Evolutionary conservation across 2,888 invertebrate genomes (phyloP).

Genomic region (Phortica okadai): DNA sequence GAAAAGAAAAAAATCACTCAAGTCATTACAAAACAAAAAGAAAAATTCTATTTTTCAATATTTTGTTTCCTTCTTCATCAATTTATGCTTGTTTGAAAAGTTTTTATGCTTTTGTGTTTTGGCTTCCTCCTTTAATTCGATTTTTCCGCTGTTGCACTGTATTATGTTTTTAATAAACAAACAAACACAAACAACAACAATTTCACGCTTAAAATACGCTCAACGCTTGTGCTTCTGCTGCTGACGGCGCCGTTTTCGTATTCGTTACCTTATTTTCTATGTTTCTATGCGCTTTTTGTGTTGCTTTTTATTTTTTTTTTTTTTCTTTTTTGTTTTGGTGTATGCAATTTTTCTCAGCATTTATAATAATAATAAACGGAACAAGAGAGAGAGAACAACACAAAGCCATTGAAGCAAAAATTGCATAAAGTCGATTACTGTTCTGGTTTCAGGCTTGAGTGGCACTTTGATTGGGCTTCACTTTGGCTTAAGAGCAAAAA

Average conservation of each 20-base stretch:
- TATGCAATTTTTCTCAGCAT: background rate
- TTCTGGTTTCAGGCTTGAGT: background rate
- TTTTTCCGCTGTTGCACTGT: background rate
- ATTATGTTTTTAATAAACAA: background rate
- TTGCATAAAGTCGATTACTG: background rate
- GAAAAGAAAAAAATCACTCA: background rate
- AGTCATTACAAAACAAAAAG: background rate
- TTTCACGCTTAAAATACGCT: conserved; percentile 67
- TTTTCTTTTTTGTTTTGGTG: no score
- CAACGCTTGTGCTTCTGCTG: background rate
- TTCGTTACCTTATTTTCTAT: background rate
- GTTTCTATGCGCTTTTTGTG: background rate
- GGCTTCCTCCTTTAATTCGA: background rate
- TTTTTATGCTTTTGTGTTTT: background rate
- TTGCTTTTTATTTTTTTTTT: no score
- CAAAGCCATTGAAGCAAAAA: background rate
- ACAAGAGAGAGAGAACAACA: background rate
- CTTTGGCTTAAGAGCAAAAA: background rate
- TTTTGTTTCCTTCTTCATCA: background rate
- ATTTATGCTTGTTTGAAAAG: background rate
- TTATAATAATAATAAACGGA: background rate
- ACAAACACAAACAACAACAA: conserved; percentile 56
- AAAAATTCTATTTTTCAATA: background rate
- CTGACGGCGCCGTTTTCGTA: no score
- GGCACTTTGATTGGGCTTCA: background rate